These are phyloP conservation scores for Rhopalosiphum nymphaeae DNA, from an alignment of 2,888 invertebrate genomes.

Conservation along the genomic window DNA sequence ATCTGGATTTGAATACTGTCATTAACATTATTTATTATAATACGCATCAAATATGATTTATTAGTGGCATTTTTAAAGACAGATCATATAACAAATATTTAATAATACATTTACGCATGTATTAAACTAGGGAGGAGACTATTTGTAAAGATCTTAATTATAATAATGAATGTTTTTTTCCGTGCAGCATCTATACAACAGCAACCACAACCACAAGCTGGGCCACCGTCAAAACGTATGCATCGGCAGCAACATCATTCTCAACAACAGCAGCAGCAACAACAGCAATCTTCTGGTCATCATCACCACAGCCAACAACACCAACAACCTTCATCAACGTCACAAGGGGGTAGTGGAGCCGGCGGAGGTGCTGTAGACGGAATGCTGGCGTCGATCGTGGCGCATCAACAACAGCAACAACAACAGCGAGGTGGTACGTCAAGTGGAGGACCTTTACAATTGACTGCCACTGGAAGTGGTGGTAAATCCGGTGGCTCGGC, in stretches of 20 bases:
- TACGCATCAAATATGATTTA: neutral
- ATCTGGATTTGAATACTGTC: neutral
- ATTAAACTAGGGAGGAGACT: neutral
- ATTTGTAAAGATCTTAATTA: neutral
- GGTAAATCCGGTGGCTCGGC: neutral
- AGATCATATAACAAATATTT: no score
- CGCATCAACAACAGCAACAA: conserved; percentile 42
- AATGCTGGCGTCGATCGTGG: conserved; percentile 22
- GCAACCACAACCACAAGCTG: conserved; percentile 59
- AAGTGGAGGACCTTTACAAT: conserved; percentile 35
- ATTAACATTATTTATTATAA: neutral
- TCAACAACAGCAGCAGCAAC: conserved; percentile 6
- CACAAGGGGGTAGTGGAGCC: conserved; percentile 1
- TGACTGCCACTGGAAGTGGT: neutral
- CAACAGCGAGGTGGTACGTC: conserved; percentile 34
- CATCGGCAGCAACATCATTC: conserved; percentile 67
- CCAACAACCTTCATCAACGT: conserved; percentile 68
- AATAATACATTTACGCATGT: neutral
- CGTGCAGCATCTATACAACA: neutral
- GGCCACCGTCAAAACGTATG: conserved; percentile 84
- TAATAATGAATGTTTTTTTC: neutral
- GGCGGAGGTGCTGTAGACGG: conserved; percentile 16
- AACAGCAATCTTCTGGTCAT: conserved; percentile 68
- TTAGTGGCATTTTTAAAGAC: neutral
- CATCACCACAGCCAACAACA: conserved; percentile 2